phyloP scores from a whole-genome alignment of 2,888 invertebrate species.

The Celastrina argiolus region DNA sequence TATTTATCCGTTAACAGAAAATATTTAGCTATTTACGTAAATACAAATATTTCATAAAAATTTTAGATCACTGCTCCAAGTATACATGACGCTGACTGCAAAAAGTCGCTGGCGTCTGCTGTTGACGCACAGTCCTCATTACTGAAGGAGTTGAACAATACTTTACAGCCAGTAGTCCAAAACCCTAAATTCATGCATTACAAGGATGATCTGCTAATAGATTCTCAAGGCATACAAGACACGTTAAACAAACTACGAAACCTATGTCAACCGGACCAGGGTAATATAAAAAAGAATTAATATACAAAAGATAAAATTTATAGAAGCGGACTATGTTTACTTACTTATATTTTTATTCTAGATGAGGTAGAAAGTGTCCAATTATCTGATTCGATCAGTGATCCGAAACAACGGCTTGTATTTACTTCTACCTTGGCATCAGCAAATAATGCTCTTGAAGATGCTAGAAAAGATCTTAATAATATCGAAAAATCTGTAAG shows the following conservation, averaged over 20 bases:
- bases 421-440: not conserved
- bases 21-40: too few relatives aligned
- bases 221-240: constrained; percentile 2
- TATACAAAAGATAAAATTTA: not conserved
- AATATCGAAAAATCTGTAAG: constrained; percentile 9
- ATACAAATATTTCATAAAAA: not conserved
- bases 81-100: constrained; percentile 27
- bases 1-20: too few relatives aligned
- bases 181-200: constrained; percentile 22
- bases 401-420: not conserved
- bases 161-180: constrained; percentile 27
- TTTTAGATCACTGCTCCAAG: constrained; percentile 29
- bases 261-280: constrained; percentile 9
- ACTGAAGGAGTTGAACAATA: constrained; percentile 21
- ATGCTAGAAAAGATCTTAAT: constrained; percentile 38
- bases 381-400: not conserved
- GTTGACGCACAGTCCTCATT: constrained; percentile 24
- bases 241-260: constrained; percentile 4
- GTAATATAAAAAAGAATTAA: not conserved
- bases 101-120: constrained; percentile 26
- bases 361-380: not conserved
- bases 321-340: not conserved
- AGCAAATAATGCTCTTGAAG: constrained; percentile 34
- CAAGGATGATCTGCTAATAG: not conserved
- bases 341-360: not conserved